A percentile compares a stretch with the other conserved stretches of the same genome.
Conservation (phyloP, 1,140 invertebrate species). For the Pseudomyrmex cubaensis region DNA sequence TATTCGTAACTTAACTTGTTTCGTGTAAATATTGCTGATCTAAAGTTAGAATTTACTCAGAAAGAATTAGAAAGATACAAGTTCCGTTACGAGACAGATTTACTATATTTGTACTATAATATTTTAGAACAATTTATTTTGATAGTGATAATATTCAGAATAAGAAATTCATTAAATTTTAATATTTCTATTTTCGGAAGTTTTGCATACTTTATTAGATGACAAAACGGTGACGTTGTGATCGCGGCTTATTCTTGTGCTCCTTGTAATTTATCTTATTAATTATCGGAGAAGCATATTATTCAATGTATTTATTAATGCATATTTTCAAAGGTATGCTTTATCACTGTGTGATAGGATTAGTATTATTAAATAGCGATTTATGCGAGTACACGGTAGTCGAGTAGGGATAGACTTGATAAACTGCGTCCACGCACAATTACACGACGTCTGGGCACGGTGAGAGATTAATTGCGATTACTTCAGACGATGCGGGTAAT, state of each 20-base stretch:
- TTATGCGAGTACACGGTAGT: slow-evolving; percentile 41
- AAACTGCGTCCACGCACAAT: slow-evolving; percentile 28
- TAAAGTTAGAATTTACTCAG: too few relatives aligned
- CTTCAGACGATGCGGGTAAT: slow-evolving; percentile 19
- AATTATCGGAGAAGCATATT: slow-evolving; percentile 7
- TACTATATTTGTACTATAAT: too few relatives aligned
- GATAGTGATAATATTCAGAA: not conserved
- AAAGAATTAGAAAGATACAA: too few relatives aligned
- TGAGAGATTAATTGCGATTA: slow-evolving; percentile 32
- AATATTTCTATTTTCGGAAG: too few relatives aligned
- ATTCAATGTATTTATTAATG: not conserved
- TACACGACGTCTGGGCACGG: not conserved
- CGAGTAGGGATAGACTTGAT: slow-evolving; percentile 7
- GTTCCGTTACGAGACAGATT: too few relatives aligned
- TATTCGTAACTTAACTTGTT: not conserved
- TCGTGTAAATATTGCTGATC: too few relatives aligned
- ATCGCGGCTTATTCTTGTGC: not conserved
- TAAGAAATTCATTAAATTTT: not conserved
- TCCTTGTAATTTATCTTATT: not conserved
- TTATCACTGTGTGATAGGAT: slow-evolving; percentile 1
- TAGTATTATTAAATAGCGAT: slow-evolving; percentile 20
- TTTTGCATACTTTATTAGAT: not conserved
- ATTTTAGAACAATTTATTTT: too few relatives aligned
- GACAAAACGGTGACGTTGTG: not conserved
- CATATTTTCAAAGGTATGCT: not conserved